These are phyloP conservation scores for Speoplatyrhinus poulsoni DNA, from an alignment of 2,113 vertebrate genomes.

Conservation along the genomic window DNA sequence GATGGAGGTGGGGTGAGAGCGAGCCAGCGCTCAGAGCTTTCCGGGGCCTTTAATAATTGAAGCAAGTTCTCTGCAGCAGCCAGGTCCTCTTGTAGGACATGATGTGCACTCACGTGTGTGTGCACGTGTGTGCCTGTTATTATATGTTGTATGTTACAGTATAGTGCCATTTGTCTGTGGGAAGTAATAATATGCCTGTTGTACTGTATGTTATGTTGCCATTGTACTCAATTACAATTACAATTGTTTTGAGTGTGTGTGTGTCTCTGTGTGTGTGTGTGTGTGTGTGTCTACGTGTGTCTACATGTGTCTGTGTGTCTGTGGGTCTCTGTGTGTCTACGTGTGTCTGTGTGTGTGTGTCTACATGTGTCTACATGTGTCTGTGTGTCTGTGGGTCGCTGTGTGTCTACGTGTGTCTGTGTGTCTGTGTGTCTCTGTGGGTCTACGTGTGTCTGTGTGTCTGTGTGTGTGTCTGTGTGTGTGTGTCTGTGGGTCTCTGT, in stretches of 20 bases:
- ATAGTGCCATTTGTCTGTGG: too few relatives aligned
- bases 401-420: not conserved
- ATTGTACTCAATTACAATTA: too few relatives aligned
- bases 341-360: too few relatives aligned
- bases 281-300: too few relatives aligned
- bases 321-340: too few relatives aligned
- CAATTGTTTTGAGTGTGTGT: not conserved
- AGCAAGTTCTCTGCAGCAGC: constrained; percentile 60
- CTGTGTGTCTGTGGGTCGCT: too few relatives aligned
- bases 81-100: constrained; percentile 20
- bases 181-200: not conserved
- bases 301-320: too few relatives aligned
- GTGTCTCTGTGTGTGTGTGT: not conserved
- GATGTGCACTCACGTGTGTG: not conserved
- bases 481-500: too few relatives aligned
- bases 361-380: too few relatives aligned
- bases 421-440: too few relatives aligned
- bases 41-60: constrained; percentile 74
- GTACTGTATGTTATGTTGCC: not conserved
- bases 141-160: not conserved
- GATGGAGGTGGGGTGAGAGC: constrained; percentile 20
- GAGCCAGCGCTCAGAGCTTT: constrained; percentile 64
- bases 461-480: not conserved
- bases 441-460: not conserved
- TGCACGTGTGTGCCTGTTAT: not conserved